A percentile compares a stretch with the other conserved stretches of the same genome.
These are phyloP conservation scores for Nothobranchius kuhntae DNA, from an alignment of 2,113 vertebrate genomes.

Conservation along the genomic window DNA sequence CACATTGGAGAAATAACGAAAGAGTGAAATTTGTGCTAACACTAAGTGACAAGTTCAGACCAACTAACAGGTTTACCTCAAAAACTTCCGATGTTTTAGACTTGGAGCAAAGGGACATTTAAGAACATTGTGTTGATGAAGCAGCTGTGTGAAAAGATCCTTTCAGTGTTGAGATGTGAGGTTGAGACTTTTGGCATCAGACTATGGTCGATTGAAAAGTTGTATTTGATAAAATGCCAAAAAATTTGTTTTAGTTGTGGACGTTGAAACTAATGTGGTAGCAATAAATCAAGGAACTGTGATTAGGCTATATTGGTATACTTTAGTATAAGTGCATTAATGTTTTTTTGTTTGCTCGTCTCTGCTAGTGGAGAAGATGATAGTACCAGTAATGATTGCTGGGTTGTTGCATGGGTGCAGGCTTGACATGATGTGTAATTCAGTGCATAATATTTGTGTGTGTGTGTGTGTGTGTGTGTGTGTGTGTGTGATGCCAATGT, in stretches of 20 bases:
- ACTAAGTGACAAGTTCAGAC: slow-evolving; percentile 69
- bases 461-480: slow-evolving; percentile 19
- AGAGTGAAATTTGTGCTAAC: slow-evolving; percentile 68
- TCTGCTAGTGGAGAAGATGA: slow-evolving; percentile 41
- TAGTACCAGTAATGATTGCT: slow-evolving; percentile 51
- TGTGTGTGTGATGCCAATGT: slow-evolving; percentile 62
- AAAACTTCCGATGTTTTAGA: slow-evolving; percentile 53
- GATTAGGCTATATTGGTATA: slow-evolving; percentile 67
- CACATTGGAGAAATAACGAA: slow-evolving; percentile 80
- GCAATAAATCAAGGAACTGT: slow-evolving; percentile 76
- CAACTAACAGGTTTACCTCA: slow-evolving; percentile 74
- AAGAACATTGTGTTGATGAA: slow-evolving; percentile 46
- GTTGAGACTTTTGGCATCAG: slow-evolving; percentile 29
- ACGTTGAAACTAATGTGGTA: slow-evolving; percentile 63
- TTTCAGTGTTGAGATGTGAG: slow-evolving; percentile 30
- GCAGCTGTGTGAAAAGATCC: slow-evolving; percentile 43
- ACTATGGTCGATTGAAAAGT: slow-evolving; percentile 27
- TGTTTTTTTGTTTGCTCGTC: slow-evolving; percentile 51
- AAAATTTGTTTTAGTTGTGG: slow-evolving; percentile 54
- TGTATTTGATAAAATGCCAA: slow-evolving; percentile 42
- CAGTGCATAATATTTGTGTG: slow-evolving; percentile 39
- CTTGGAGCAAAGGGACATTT: slow-evolving; percentile 65
- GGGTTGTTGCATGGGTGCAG: slow-evolving; percentile 54
- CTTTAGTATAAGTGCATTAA: slow-evolving; percentile 70
- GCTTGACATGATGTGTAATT: slow-evolving; percentile 54